Base-by-base conservation (phyloP, 1,140 invertebrate genomes). In the Drosophila sucinea region DNA sequence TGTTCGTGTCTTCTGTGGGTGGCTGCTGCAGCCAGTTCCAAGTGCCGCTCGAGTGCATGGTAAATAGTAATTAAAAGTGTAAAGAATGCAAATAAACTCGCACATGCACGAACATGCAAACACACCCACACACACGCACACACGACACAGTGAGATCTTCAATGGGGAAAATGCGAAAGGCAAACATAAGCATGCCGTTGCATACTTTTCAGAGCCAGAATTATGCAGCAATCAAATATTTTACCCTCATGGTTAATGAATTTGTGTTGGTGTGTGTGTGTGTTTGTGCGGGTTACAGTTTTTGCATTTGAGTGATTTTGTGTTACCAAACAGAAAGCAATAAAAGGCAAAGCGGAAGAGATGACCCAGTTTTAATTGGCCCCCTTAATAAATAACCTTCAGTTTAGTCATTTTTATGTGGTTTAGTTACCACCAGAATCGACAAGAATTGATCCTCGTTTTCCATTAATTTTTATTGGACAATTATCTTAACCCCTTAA, bases 41-140 rank as follows among this genome's bases (percentile, higher is more conserved):
- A 77, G 77, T 67, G 77, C 35, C 60, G 74, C 81, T 80, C 67
- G 81, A 85, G 84, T 83, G 83, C 83, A 69, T 77, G 65, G 83
- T 79, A 87, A 87, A 87, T 83, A 87, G 83, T 87, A 87, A 87
- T 87, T 87, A 89, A 87, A 87, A 87, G 85, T 87, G 83, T 73
- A 87, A 87, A 71, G 79, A 79, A 86, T 70, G 83, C 79, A 87
- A 86, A 86, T 79, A 89, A 70, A 76, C 65, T 77, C 11, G 51
- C 63, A 66, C 65, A 51, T 51, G 44, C 23, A 27, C 23, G 44
- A 25, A 55, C 44, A 25, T 25, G 2, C 44, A 38, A 35, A 44
- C 35, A 23, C n/a, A n/a, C n/a, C n/a, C n/a, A 30, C 32, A 8
- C 51, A 60, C 47, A 41, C 58, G 1, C 25, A 33, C 55, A 40